Conservation (phyloP, 2,797 vertebrate genomes). For the Poliocrania exsul region DNA sequence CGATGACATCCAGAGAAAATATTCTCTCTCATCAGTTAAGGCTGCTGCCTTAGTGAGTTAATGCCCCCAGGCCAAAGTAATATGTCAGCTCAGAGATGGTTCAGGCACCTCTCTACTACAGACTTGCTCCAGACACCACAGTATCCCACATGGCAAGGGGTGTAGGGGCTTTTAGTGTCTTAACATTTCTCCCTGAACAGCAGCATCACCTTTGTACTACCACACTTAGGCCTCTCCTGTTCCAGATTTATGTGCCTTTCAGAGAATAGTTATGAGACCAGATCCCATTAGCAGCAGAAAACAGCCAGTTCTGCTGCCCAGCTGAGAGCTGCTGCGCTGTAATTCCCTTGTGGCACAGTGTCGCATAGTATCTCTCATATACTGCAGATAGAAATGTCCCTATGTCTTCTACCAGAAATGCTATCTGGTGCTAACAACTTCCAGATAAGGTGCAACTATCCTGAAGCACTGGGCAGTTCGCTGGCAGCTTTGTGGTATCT, state of each 20-base stretch:
- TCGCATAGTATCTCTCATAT: rapidly evolving
- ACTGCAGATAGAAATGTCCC: neutral
- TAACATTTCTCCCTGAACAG: neutral
- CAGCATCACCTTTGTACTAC: neutral
- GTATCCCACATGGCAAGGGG: rapidly evolving
- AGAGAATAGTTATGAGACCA: neutral
- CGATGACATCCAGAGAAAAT: neutral
- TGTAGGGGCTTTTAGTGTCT: neutral
- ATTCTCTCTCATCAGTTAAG: neutral
- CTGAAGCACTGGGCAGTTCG: rapidly evolving
- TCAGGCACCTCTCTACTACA: neutral
- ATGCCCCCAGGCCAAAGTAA: neutral
- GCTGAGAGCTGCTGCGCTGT: neutral
- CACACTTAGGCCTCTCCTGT: rapidly evolving
- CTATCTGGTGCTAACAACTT: neutral
- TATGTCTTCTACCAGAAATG: neutral
- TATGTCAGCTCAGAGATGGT: neutral
- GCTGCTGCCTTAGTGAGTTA: neutral
- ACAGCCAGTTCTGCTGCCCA: neutral
- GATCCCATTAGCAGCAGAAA: neutral
- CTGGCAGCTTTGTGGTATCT: neutral
- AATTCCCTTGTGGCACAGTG: neutral
- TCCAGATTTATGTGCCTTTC: neutral
- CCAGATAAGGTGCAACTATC: neutral
- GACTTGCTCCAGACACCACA: neutral